Evolutionary conservation across 1,140 invertebrate species (phyloP).

Genomic region (Oscheius sp.): DNA sequence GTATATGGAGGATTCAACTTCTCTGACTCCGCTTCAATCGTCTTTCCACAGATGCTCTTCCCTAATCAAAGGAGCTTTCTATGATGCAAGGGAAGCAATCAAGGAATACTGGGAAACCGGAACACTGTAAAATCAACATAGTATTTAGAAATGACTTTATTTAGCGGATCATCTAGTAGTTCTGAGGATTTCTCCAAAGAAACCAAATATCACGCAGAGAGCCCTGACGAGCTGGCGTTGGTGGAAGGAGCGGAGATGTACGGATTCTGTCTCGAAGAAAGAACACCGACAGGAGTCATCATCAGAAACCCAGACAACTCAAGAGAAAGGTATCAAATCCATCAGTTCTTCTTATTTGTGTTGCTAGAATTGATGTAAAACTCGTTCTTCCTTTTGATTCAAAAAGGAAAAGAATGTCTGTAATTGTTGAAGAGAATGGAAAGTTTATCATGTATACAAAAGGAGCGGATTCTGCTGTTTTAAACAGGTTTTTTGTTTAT

Average conservation of each 20-base stretch:
- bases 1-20: too few species aligned
- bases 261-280: not conserved
- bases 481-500: not conserved
- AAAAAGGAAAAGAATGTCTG: slow-evolving; percentile 88
- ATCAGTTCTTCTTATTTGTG: too few species aligned
- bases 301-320: too few species aligned
- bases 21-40: too few species aligned
- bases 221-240: slow-evolving; percentile 63
- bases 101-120: too few species aligned
- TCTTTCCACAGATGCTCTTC: too few species aligned
- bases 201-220: slow-evolving; percentile 48
- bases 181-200: not conserved
- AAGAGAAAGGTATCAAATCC: too few species aligned
- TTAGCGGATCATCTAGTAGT: not conserved
- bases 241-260: slow-evolving; percentile 56
- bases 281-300: too few species aligned
- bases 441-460: slow-evolving; percentile 74
- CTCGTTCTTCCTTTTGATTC: slow-evolving; percentile 86
- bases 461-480: slow-evolving; percentile 76
- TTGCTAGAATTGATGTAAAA: slow-evolving; percentile 80
- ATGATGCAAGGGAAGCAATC: too few species aligned
- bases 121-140: too few species aligned
- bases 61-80: too few species aligned
- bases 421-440: slow-evolving; percentile 76
- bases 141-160: too few species aligned